Evolutionary conservation across 1,140 invertebrate genomes (phyloP).

Genomic region (Caenorhabditis tropicalis): DNA sequence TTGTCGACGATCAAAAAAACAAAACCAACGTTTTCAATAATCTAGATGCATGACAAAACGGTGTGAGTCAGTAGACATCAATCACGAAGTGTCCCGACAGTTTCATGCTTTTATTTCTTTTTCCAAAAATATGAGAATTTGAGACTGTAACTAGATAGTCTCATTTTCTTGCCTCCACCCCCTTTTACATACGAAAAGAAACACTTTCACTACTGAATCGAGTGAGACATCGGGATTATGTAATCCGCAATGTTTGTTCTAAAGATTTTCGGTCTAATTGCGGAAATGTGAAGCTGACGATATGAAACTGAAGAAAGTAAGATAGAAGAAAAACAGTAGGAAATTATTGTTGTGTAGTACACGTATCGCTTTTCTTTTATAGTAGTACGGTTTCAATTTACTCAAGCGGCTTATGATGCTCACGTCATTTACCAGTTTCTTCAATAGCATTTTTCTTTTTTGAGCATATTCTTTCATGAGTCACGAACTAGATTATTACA

Average conservation of each 20-base stretch:
- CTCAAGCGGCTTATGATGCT: not conserved
- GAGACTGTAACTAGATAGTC: constrained; percentile 17
- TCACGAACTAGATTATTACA: not conserved
- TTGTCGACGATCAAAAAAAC: not conserved
- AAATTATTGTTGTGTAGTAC: not conserved
- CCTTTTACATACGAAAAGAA: constrained; percentile 25
- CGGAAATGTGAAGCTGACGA: constrained; percentile 27
- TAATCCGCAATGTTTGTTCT: constrained; percentile 40
- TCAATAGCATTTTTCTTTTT: not conserved
- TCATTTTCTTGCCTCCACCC: not conserved
- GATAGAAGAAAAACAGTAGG: not conserved
- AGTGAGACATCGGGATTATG: constrained; percentile 43
- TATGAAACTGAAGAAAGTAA: not conserved
- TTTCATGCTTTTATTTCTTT: not conserved
- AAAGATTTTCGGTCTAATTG: constrained; percentile 31
- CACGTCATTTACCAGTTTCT: constrained; percentile 40
- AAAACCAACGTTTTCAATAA: not conserved
- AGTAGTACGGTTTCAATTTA: not conserved
- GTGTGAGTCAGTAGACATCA: constrained; percentile 8
- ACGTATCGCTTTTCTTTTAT: constrained; percentile 32
- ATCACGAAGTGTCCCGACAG: not conserved
- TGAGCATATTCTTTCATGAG: not conserved
- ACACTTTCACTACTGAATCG: constrained; percentile 38
- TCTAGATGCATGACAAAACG: constrained; percentile 4
- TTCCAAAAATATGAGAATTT: not conserved